Base-by-base conservation (phyloP, 2,797 vertebrate species). In the Danio aesculapii region DNA sequence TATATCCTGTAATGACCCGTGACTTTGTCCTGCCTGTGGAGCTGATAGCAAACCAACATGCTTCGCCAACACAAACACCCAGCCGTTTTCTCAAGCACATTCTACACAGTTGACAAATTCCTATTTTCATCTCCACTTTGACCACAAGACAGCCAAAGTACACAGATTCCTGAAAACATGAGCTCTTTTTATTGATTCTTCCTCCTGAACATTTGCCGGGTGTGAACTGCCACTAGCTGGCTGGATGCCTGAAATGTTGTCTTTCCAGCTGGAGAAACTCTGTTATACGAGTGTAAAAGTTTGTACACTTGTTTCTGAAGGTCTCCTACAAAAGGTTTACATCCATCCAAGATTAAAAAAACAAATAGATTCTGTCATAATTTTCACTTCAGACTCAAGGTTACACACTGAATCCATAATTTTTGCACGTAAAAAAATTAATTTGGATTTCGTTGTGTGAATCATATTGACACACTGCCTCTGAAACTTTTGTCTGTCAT, bases 61-160 rank as follows among this genome's bases (percentile, higher is more conserved):
- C 19, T 16, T 10, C 6, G 64, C 83, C 74, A 81, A 84, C 6
- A 66, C n/a, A 77, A 80, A 79, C 61, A 73, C 50, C 8, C 39
- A 62, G 47, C n/a, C 30, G 10, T 81, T 84, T 79, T 30, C 62
- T 59, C 17, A 68, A 19, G 52, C 19, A 41, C 75, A 79, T 71
- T 62, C 58, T 59, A 50, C 66, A 68, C 11, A 17, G 67, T 49
- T 68, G 76, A 79, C 58, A 21, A 69, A 71, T 64, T 82, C 19
- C 50, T 77, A 50, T 64, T 71, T 76, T 71, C 53, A 70, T 77
- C 75, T 64, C 59, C 57, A 79, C 21, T 76, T 69, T 62, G 11
- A 55, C 44, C 55, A 68, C 55, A 75, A 43, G 17, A 41, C 67
- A 43, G 72, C 70, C 82, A 83, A 83, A 75, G 59, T 74, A 83